Evolutionary conservation across 2,113 vertebrate species (phyloP), one percentile per base, ranked within the genome.

Genomic region (Mormyrus lacerda): DNA sequence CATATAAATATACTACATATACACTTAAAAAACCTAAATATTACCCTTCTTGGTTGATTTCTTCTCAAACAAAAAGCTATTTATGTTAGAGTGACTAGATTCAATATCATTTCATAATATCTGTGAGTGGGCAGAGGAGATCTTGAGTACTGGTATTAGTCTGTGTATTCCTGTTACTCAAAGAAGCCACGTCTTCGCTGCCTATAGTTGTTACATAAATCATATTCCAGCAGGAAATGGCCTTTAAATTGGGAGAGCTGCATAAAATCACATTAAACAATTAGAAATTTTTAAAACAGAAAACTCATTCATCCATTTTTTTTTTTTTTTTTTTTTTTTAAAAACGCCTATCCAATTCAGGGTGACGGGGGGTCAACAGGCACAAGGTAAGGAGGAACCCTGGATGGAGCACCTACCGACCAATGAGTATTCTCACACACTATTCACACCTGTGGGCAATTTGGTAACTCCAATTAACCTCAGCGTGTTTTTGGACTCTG

Each of bases 111-210:
- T 83, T 50, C 76, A 50, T 50, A 82, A 55, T 89, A 50, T 47
- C 5, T 83, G 39, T 13, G 51, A 89, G 92, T 91, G 39, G 90
- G 90, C 83, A 87, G 91, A 85, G 44, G 39, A 50, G 82, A 27
- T 86, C 50, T 35, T 58, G 48, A 53, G 84, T 88, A 86, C 55
- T 55, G 42, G 19, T 84, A 89, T 83, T 84, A 89, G 88, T 84
- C 76, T 89, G 21, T 44, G 6, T 51, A n/a, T 4, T 86, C 85
- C 85, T 35, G 11, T 86, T 86, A 86, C 27, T 50, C 45, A 86
- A 31, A 31, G 47, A 31, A 79, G 69, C 0, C 69, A 39, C 35
- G 3, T 27, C 42, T 48, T 51, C 24, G 1, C 79, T 51, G 15
- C 27, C 82, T 11, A 47, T 84, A 84, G 21, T 86, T 51, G 31